Conservation (phyloP, 1,140 invertebrate species). For the Brachionus rotundiformis region DNA sequence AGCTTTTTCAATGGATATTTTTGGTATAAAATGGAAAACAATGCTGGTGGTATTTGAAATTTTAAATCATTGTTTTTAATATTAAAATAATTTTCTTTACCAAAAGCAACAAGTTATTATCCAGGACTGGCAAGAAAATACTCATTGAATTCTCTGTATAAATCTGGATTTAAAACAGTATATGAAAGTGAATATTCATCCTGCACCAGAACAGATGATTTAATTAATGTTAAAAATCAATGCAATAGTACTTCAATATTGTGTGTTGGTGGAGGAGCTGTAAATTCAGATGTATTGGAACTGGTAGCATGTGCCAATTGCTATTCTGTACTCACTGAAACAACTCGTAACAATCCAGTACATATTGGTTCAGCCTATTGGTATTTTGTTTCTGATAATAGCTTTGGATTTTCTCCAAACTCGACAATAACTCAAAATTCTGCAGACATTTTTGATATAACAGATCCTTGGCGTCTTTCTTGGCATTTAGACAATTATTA, state of each 20-base stretch:
- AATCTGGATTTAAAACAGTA: background rate
- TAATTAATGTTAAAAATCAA: background rate
- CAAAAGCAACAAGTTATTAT: too few species aligned
- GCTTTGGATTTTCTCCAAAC: conserved; percentile 25
- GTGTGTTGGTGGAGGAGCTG: background rate
- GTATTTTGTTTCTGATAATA: background rate
- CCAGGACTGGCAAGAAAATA: background rate
- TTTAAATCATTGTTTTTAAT: too few species aligned
- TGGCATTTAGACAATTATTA: background rate
- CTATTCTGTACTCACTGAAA: background rate
- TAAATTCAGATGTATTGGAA: background rate
- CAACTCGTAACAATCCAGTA: background rate
- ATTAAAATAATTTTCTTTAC: too few species aligned
- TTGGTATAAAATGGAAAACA: background rate
- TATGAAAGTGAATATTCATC: background rate
- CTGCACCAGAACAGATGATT: background rate
- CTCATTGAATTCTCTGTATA: background rate
- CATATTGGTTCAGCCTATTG: conserved; percentile 3
- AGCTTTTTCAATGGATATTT: too few species aligned
- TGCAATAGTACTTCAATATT: background rate
- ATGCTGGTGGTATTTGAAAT: too few species aligned
- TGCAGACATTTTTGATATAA: background rate
- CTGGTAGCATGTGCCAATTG: conserved; percentile 2
- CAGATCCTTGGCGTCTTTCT: background rate
- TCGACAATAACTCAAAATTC: background rate